Evolutionary conservation across 1,140 invertebrate species (phyloP).

Genomic region (Zophobas atratus): DNA sequence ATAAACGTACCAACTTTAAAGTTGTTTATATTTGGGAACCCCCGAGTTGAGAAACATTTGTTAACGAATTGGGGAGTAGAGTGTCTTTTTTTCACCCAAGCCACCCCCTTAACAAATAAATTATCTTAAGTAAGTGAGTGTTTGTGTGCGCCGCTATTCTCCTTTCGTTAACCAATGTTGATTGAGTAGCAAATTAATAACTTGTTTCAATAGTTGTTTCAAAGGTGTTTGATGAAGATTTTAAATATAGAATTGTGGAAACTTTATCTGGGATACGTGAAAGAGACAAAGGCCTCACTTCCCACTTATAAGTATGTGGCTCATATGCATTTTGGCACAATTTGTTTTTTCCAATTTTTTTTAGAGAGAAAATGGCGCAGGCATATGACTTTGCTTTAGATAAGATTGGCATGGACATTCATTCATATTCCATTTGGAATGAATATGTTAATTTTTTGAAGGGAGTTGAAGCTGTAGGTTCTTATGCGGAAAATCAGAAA

Average conservation of each 20-base stretch:
- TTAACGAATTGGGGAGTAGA: constrained; percentile 56
- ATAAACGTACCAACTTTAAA: constrained; percentile 10
- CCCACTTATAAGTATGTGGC: constrained; percentile 93
- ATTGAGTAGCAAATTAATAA: constrained; percentile 2
- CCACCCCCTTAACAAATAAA: constrained; percentile 37
- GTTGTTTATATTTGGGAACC: constrained; percentile 24
- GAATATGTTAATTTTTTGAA: constrained; percentile 99
- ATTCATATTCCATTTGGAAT: constrained; percentile 96
- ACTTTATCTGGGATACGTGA: constrained; percentile 97
- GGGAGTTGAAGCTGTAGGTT: constrained; percentile 96
- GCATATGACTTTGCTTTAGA: constrained; percentile 99
- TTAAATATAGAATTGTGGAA: constrained; percentile 99
- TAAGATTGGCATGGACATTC: constrained; percentile 98
- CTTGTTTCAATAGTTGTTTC: constrained; percentile 85
- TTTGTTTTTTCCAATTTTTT: constrained; percentile 49
- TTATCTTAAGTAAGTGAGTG: constrained; percentile 50
- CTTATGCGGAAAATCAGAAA: constrained; percentile 99
- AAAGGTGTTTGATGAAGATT: constrained; percentile 97
- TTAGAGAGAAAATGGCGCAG: constrained; percentile 99
- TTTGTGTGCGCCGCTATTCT: constrained; percentile 54
- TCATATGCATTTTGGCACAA: background rate
- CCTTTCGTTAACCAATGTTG: constrained; percentile 59
- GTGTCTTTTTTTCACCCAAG: constrained; percentile 50
- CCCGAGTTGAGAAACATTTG: constrained; percentile 54
- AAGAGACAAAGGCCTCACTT: constrained; percentile 95